Conservation (phyloP, 2,797 vertebrate species). For the Channa striata region DNA sequence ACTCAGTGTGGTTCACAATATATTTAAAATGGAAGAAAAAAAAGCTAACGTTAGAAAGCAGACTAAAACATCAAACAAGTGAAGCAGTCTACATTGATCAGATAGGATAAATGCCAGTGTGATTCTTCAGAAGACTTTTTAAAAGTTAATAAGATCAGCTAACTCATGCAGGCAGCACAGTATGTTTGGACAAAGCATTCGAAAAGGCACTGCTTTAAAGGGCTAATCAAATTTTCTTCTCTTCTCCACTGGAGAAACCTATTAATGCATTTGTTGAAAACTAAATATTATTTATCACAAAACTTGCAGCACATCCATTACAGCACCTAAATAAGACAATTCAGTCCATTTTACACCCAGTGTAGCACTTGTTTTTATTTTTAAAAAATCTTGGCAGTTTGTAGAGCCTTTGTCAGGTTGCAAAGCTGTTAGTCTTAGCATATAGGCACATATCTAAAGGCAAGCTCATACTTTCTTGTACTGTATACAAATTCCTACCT, state of each 20-base stretch:
- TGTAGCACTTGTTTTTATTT: slow-evolving; percentile 19
- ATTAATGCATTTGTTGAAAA: slow-evolving; percentile 32
- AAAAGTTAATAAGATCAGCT: slow-evolving; percentile 34
- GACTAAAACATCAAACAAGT: slow-evolving; percentile 36
- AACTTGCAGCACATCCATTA: slow-evolving; percentile 14
- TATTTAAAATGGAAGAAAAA: slow-evolving; percentile 20
- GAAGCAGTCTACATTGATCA: slow-evolving; percentile 25
- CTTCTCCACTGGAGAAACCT: slow-evolving; percentile 51
- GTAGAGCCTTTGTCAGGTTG: background rate
- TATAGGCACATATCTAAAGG: slow-evolving; percentile 38
- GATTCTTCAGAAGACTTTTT: slow-evolving; percentile 22
- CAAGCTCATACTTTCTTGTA: background rate
- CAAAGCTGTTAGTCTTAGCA: slow-evolving; percentile 17
- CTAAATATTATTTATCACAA: slow-evolving; percentile 24
- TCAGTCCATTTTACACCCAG: slow-evolving; percentile 1
- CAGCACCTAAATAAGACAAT: slow-evolving; percentile 6
- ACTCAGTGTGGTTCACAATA: slow-evolving; percentile 43
- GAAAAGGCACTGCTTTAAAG: slow-evolving; percentile 50
- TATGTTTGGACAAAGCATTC: slow-evolving; percentile 33
- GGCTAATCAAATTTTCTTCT: slow-evolving; percentile 25
- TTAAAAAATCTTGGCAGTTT: slow-evolving; percentile 4
- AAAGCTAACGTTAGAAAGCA: slow-evolving; percentile 22
- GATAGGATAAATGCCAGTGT: slow-evolving; percentile 21
- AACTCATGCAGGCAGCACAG: slow-evolving; percentile 33
- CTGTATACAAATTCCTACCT: slow-evolving; percentile 5